phyloP scores from a whole-genome alignment of 2,888 invertebrate genomes.

The Orthosia gothica region DNA sequence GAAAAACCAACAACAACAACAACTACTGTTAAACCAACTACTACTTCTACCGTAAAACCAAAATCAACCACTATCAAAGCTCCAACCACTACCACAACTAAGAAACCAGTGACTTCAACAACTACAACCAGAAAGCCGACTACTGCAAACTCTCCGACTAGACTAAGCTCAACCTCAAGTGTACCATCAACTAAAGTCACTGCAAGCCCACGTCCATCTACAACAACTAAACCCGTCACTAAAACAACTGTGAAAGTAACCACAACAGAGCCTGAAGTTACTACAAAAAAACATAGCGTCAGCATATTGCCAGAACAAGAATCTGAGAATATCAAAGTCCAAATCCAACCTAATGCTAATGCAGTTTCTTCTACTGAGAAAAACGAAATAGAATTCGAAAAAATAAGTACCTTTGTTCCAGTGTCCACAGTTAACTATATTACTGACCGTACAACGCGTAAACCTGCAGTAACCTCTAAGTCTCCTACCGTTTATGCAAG shows the following conservation, averaged over 20 bases:
- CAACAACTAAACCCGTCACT: constrained; percentile 51
- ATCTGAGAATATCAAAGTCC: constrained; percentile 55
- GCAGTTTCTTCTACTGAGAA: constrained; percentile 73
- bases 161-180: constrained; percentile 35
- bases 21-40: constrained; percentile 46
- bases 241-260: constrained; percentile 64
- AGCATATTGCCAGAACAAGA: constrained; percentile 66
- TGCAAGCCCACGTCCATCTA: constrained; percentile 26
- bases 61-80: constrained; percentile 52
- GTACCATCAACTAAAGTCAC: constrained; percentile 33
- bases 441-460: constrained; percentile 77
- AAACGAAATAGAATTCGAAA: constrained; percentile 75
- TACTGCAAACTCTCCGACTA: constrained; percentile 48
- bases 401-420: constrained; percentile 83
- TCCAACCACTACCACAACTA: constrained; percentile 59
- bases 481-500: constrained; percentile 53
- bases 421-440: constrained; percentile 79
- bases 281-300: constrained; percentile 61
- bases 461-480: constrained; percentile 71
- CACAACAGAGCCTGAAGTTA: constrained; percentile 61
- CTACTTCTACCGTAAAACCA: constrained; percentile 40
- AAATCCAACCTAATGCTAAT: constrained; percentile 65
- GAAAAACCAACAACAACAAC: constrained; percentile 59
- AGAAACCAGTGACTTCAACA: constrained; percentile 43
- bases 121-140: constrained; percentile 55